Conservation (phyloP, 2,888 invertebrate species). For the Itoplectis maculator region DNA sequence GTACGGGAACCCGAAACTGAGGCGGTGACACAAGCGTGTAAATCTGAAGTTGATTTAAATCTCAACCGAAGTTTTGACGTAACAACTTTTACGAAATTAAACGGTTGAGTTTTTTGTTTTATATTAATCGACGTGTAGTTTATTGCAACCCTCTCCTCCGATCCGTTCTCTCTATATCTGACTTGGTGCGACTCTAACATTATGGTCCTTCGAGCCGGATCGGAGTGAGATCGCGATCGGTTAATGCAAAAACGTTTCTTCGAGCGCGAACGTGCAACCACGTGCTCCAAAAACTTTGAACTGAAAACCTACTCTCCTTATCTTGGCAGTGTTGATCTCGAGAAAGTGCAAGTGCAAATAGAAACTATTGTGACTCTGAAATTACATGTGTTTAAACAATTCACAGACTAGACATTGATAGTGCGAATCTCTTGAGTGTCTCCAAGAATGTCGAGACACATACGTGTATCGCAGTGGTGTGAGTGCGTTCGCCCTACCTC, state of each 20-base stretch:
- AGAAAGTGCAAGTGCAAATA: no score
- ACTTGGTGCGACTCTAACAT: constrained; percentile 9
- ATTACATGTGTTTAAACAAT: no score
- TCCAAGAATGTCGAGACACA: not conserved
- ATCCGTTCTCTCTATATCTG: constrained; percentile 3
- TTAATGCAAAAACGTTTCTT: not conserved
- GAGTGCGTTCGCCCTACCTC: not conserved
- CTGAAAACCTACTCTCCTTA: not conserved
- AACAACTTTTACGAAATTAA: no score
- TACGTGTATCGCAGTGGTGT: not conserved
- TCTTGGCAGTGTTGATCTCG: no score
- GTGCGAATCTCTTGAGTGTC: no score
- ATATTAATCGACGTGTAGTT: not conserved
- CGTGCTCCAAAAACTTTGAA: constrained; percentile 9
- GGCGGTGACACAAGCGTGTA: no score
- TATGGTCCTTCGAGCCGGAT: constrained; percentile 11
- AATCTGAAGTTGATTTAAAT: no score
- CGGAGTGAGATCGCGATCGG: constrained; percentile 4
- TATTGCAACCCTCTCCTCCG: constrained; percentile 1
- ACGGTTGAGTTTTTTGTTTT: not conserved
- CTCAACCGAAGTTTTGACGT: no score
- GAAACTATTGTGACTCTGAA: no score
- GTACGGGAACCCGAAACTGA: no score
- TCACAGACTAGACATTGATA: no score
- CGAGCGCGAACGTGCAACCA: constrained; percentile 5